Evolutionary conservation across 1,140 invertebrate genomes (phyloP).

Genomic region (Dolichoris vasculosae): DNA sequence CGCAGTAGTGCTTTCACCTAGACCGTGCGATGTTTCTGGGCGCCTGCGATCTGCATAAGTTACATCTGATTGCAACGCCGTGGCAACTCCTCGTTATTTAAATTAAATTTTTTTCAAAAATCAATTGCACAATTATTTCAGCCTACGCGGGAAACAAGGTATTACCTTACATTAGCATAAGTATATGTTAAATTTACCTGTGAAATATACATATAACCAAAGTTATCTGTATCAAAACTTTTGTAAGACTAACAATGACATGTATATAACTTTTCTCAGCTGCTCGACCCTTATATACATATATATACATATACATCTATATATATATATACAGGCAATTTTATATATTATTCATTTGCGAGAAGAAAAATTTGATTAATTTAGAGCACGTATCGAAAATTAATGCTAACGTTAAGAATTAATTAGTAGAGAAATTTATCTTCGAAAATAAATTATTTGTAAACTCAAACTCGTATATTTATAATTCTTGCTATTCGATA

Average conservation of each 20-base stretch:
- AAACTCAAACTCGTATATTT: too few relatives aligned
- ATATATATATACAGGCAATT: too few relatives aligned
- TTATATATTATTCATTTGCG: too few relatives aligned
- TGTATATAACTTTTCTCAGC: background rate
- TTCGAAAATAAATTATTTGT: too few relatives aligned
- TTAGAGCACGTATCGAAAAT: too few relatives aligned
- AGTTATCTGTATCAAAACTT: background rate
- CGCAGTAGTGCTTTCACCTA: conserved; percentile 26
- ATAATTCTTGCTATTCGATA: too few relatives aligned
- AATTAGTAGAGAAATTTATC: too few relatives aligned
- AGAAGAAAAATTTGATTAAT: too few relatives aligned
- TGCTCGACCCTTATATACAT: too few relatives aligned
- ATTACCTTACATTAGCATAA: conserved; percentile 21
- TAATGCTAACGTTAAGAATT: too few relatives aligned
- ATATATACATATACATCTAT: too few relatives aligned
- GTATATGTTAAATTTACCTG: background rate
- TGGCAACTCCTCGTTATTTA: conserved; percentile 37
- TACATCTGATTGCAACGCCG: conserved; percentile 41
- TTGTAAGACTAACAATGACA: background rate
- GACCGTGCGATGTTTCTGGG: conserved; percentile 1
- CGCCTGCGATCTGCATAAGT: conserved; percentile 36
- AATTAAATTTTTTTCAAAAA: conserved; percentile 45
- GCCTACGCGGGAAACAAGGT: conserved; percentile 19
- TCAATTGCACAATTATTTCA: conserved; percentile 51
- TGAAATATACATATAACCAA: background rate